Percentiles rank a stretch among this genome's conserved stretches.
Conservation (phyloP, 2,888 invertebrate species). For the Sepioteuthis lessoniana region DNA sequence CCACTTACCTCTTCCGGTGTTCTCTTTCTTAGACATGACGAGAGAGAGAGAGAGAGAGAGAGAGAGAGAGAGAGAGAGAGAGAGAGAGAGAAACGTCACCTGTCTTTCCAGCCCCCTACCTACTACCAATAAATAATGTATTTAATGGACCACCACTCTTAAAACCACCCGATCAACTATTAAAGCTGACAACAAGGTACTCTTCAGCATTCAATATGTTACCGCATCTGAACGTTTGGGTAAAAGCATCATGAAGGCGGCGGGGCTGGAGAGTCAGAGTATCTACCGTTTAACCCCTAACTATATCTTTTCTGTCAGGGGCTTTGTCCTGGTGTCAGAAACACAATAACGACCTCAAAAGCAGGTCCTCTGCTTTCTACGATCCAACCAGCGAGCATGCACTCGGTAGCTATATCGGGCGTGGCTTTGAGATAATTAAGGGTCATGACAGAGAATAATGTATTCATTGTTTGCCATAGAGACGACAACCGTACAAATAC, state of each 20-base stretch:
- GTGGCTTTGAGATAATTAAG: slow-evolving; percentile 14
- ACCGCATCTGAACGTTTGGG: slow-evolving; percentile 2
- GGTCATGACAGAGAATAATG: neutral
- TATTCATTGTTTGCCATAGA: slow-evolving; percentile 1
- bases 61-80: neutral
- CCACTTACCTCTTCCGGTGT: neutral
- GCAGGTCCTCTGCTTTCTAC: neutral
- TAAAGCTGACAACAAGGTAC: slow-evolving; percentile 12
- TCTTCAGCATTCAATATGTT: slow-evolving; percentile 1
- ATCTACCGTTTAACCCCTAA: slow-evolving; percentile 33
- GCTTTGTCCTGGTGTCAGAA: neutral
- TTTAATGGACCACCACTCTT: slow-evolving; percentile 33
- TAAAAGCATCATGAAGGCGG: neutral
- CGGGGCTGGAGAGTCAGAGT: neutral
- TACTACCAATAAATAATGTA: neutral
- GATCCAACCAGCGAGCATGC: neutral
- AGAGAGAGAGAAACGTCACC: neutral
- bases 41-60: neutral
- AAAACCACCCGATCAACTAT: slow-evolving; percentile 33
- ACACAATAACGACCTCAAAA: neutral
- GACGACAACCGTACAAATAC: neutral
- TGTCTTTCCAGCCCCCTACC: neutral
- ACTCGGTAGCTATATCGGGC: neutral
- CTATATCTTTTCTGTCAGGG: slow-evolving; percentile 33
- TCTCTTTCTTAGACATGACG: neutral